Conservation (phyloP, 2,797 vertebrate species). For the Glossophaga mutica region DNA sequence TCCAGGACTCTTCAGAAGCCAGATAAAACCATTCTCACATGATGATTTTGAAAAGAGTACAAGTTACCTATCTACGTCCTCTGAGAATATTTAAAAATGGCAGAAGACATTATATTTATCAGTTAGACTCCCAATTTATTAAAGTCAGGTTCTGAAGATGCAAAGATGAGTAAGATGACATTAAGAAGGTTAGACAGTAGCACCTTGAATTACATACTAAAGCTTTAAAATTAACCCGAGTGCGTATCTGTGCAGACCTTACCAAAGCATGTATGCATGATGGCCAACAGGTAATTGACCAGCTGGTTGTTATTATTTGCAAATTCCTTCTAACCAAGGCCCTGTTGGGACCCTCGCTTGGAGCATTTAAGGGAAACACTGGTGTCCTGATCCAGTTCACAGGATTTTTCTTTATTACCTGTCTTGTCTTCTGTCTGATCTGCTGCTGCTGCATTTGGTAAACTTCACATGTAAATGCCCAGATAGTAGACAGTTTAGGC, state of each 20-base stretch:
- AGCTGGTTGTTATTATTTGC: background rate
- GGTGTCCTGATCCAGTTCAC: background rate
- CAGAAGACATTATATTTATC: background rate
- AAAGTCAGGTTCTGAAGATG: background rate
- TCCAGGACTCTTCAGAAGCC: background rate
- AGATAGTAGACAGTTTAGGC: too few relatives aligned
- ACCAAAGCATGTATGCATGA: fast-evolving
- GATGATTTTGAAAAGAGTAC: background rate
- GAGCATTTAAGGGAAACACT: background rate
- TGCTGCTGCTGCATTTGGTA: background rate
- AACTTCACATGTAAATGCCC: background rate
- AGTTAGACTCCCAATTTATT: background rate
- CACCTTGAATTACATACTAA: background rate
- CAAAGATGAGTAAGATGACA: background rate
- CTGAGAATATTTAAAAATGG: background rate
- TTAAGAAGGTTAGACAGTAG: background rate
- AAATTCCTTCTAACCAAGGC: background rate
- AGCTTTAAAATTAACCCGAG: background rate
- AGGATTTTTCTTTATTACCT: background rate
- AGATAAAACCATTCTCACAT: background rate
- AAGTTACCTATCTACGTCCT: background rate
- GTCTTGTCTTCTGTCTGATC: background rate
- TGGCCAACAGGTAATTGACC: background rate
- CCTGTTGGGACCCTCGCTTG: background rate
- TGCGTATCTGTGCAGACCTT: fast-evolving